Evolutionary conservation across 2,113 vertebrate species (phyloP), one percentile per base, ranked within the genome.

Genomic region (Eulacestoma nigropectus): DNA sequence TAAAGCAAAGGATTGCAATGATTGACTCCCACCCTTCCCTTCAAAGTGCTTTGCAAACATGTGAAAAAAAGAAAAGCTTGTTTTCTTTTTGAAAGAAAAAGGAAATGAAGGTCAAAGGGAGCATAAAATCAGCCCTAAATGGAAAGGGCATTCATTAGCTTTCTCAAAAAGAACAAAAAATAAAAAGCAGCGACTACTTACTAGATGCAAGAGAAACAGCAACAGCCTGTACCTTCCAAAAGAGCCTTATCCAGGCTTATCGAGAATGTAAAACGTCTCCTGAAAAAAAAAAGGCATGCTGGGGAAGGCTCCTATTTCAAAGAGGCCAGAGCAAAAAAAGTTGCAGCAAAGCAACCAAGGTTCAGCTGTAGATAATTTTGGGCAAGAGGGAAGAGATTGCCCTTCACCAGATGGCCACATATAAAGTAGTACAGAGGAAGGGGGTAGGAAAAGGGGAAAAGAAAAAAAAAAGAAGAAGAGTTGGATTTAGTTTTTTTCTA

Each of bases 361-460:
- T 68, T 96, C 90, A 96, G 90, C 96, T 96, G 95, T 78, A 59
- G 79, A 35, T 86, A 90, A 87, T 95, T 93, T 93, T 68, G 73
- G 68, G 79, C 73, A 87, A 92, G 64, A 84, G 23, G 25, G 39
- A 94, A 88, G 79, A 93, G 75, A 68, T 81, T 88, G 72, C 39
- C 63, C 83, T 76, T 83, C 56, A 84, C 52, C 90, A 95, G 88
- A 81, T 84, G 85, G 93, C 83, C 80, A 68, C 27, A 26, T 86
- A 73, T 74, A 84, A 93, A 93, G 44, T 83, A 62, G 26, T 32
- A 57, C 2, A 23, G 46, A 37, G 39, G 13, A 29, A 46, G 32
- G 22, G 59, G 25, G 17, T 44, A 46, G 17, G 33, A 33, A 37
- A 49, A 25, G 3, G 10, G 10, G 1, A 21, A 9, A 11, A 11